phyloP scores from a whole-genome alignment of 2,113 vertebrate species.

The Forbesichthys agassizii region DNA sequence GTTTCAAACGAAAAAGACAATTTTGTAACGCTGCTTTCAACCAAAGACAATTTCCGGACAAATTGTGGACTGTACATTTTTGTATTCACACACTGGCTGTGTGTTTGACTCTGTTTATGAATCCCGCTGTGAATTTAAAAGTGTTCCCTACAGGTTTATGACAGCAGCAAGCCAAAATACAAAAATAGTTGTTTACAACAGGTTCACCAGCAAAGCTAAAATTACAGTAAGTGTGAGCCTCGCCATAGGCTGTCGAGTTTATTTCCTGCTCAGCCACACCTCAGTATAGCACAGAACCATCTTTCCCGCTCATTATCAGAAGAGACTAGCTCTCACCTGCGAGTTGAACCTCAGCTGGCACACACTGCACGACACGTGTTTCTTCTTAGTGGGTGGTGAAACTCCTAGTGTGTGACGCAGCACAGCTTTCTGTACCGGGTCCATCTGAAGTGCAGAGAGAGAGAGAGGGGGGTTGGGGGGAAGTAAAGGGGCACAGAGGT shows the following conservation, averaged over 20 bases:
- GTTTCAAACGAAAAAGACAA: too few species aligned
- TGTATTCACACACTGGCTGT: too few species aligned
- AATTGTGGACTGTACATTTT: too few species aligned
- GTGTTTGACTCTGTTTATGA: too few species aligned
- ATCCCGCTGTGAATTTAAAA: too few species aligned
- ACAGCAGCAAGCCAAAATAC: too few species aligned
- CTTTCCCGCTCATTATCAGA: conserved; percentile 4
- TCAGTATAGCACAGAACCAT: not conserved
- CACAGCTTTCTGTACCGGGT: conserved; percentile 96
- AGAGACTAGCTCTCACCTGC: conserved; percentile 83
- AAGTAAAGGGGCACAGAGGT: conserved; percentile 24
- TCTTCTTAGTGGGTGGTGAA: conserved; percentile 87
- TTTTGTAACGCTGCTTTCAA: too few species aligned
- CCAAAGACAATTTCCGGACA: too few species aligned
- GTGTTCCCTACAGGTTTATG: too few species aligned
- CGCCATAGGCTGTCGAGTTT: not conserved
- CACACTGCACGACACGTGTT: conserved; percentile 92
- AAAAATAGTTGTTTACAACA: too few species aligned
- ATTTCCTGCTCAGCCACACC: not conserved
- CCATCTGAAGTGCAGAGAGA: conserved; percentile 83
- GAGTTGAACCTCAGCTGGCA: conserved; percentile 99
- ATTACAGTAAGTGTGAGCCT: not conserved
- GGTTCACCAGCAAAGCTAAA: too few species aligned
- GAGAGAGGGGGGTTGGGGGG: conserved; percentile 25
- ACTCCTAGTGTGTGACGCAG: conserved; percentile 95